Evolutionary conservation across 2,888 invertebrate genomes (phyloP).

Genomic region (Euclidia mi): DNA sequence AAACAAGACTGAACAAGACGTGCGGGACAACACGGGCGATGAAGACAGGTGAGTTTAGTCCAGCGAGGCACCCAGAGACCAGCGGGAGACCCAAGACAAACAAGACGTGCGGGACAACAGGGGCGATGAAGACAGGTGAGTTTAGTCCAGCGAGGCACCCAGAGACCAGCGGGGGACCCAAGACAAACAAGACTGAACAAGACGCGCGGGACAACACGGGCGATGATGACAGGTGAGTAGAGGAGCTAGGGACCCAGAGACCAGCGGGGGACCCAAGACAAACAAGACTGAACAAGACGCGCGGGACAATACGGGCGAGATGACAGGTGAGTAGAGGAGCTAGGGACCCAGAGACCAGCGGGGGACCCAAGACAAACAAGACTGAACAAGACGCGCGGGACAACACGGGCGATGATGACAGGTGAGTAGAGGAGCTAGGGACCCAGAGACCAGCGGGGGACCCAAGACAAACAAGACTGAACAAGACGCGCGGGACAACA

Average conservation of each 20-base stretch:
- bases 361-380: too few relatives aligned
- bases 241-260: conserved; percentile 59
- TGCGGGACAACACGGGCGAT: conserved; percentile 38
- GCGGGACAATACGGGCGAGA: too few relatives aligned
- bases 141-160: conserved; percentile 66
- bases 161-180: conserved; percentile 62
- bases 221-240: conserved; percentile 71
- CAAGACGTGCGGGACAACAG: conserved; percentile 20
- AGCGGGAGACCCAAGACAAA: conserved; percentile 57
- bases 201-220: conserved; percentile 22
- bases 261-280: too few relatives aligned
- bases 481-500: too few relatives aligned
- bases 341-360: too few relatives aligned
- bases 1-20: conserved; percentile 45
- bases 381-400: too few relatives aligned
- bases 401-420: too few relatives aligned
- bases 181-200: conserved; percentile 45
- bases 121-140: conserved; percentile 70
- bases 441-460: too few relatives aligned
- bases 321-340: too few relatives aligned
- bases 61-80: conserved; percentile 72
- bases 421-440: too few relatives aligned
- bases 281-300: too few relatives aligned
- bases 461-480: too few relatives aligned
- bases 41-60: conserved; percentile 67